Evolutionary conservation across 2,113 vertebrate genomes (phyloP), one percentile per base, ranked within the genome.

Genomic region (Tursiops truncatus): DNA sequence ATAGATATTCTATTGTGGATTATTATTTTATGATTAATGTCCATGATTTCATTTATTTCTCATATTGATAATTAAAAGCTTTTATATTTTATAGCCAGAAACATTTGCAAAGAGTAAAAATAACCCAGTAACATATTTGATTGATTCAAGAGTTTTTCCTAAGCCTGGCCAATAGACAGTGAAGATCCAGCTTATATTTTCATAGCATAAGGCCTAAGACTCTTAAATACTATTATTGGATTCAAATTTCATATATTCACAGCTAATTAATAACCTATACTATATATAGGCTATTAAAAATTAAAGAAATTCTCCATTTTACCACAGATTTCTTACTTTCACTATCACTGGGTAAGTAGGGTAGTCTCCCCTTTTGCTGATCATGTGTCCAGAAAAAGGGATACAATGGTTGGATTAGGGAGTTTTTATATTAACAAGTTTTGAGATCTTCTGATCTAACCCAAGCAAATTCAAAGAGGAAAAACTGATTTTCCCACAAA

Each of bases 231-330:
- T 31, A 0, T 87, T 96, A 74, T 84, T 25, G 86, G 89, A 94
- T 91, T 96, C 98, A 91, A 96, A 95, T 74, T 90, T 93, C 56
- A 91, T 25, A 94, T 97, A 96, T 97, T 97, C 96, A 96, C 89
- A 96, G 80, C 79, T 85, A 33, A 84, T 98, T 97, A 98, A 98
- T 95, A 97, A 97, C 97, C 97, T 89, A 95, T 97, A 71, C 77
- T 38, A 56, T 67, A 76, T 67, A 94, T 63, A 95, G 89, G 74
- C 38, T 85, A 96, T 89, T 97, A 97, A 97, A 90, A 94, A 44
- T 41, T 70, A 76, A 74, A 79, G 10, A 50, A 76, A 25, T 95
- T 50, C 94, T 94, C 81, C 26, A 70, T 14, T 68, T 68, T 86
- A 65, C 8, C n/a, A 80, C 28, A 25, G 2, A 23, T 65, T 73